phyloP scores from a whole-genome alignment of 2,888 invertebrate genomes.

The Lottia gigantea region DNA sequence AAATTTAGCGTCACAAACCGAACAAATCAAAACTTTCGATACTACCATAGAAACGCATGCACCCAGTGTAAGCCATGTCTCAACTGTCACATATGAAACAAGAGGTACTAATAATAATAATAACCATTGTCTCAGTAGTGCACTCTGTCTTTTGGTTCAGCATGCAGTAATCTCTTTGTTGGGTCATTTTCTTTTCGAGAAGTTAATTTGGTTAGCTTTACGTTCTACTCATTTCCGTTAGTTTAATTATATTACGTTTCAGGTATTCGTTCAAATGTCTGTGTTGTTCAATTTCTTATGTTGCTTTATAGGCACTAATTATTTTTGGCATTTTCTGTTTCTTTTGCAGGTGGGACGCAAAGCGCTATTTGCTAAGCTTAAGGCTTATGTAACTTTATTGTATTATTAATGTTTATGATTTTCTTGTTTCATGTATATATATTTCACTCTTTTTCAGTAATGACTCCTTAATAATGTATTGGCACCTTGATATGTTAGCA shows the following conservation, averaged over 20 bases:
- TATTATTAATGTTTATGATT: neutral
- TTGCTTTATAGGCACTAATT: slow-evolving; percentile 3
- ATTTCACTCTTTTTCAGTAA: slow-evolving; percentile 8
- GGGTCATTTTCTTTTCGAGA: neutral
- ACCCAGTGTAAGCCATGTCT: slow-evolving; percentile 7
- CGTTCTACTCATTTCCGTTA: neutral
- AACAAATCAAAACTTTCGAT: neutral
- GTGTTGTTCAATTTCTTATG: slow-evolving; percentile 2
- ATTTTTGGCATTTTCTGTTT: neutral
- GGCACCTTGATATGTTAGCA: slow-evolving; percentile 10
- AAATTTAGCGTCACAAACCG: neutral
- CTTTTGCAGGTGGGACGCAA: neutral
- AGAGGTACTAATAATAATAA: slow-evolving; percentile 11
- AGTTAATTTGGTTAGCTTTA: neutral
- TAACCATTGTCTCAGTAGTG: slow-evolving; percentile 10
- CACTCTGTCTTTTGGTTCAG: slow-evolving; percentile 10
- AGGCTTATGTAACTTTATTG: neutral
- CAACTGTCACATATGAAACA: neutral
- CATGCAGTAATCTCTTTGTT: neutral
- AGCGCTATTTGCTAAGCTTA: neutral
- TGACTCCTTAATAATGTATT: neutral
- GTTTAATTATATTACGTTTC: neutral
- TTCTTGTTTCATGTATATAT: neutral
- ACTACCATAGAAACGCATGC: neutral
- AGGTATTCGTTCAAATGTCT: neutral